A percentile compares a stretch with the other conserved stretches of the same genome.
Evolutionary conservation across 2,888 invertebrate genomes (phyloP).

Genomic region (Xestobium rufovillosum): DNA sequence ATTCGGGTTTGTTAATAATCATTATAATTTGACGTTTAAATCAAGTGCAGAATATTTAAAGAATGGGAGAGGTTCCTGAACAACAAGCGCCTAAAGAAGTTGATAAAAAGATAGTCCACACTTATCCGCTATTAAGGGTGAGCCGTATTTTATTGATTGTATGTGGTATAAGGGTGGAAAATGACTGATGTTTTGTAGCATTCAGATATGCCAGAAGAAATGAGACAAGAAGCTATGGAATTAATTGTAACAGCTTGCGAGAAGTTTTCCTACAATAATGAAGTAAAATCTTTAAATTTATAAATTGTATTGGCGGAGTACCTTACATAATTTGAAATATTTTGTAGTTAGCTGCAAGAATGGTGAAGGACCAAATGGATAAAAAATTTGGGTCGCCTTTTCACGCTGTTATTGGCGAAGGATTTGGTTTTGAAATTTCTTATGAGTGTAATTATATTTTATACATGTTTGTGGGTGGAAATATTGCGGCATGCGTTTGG

Average conservation of each 20-base stretch:
- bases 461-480: conserved; percentile 88
- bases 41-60: no score
- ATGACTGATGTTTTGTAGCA: conserved; percentile 50
- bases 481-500: conserved; percentile 82
- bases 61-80: no score
- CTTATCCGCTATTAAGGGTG: conserved; percentile 77
- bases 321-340: conserved; percentile 1
- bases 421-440: conserved; percentile 87
- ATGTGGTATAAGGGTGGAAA: background rate
- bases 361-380: conserved; percentile 93
- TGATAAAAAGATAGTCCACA: conserved; percentile 63
- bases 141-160: conserved; percentile 28
- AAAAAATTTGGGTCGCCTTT: conserved; percentile 92
- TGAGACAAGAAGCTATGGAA: conserved; percentile 84
- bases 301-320: no score
- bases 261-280: conserved; percentile 79
- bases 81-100: no score
- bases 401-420: conserved; percentile 94
- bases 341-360: conserved; percentile 72
- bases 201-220: conserved; percentile 91
- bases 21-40: no score
- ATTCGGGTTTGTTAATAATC: no score
- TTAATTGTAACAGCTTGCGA: conserved; percentile 90
- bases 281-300: conserved; percentile 45
- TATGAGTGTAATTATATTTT: conserved; percentile 83